These are phyloP conservation scores for Thinocorus orbignyianus DNA, from an alignment of 2,113 vertebrate species.

Conservation along the genomic window DNA sequence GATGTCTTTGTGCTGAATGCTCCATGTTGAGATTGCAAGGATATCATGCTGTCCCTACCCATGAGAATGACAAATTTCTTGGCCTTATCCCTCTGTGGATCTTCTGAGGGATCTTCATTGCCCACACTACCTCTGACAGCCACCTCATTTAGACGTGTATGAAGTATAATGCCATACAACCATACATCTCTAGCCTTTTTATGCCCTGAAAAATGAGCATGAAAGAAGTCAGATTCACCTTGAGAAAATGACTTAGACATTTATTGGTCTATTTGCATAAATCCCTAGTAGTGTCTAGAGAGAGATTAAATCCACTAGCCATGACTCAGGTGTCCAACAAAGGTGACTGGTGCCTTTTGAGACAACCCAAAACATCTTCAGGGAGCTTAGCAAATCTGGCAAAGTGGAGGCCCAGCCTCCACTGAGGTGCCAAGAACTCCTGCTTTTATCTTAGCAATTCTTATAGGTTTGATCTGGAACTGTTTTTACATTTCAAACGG, in stretches of 20 bases:
- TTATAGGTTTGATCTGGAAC: background rate
- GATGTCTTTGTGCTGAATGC: background rate
- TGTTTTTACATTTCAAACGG: background rate
- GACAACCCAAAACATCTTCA: background rate
- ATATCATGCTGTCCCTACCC: background rate
- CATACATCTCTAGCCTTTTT: background rate
- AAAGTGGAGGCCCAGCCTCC: background rate
- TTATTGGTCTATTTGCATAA: background rate
- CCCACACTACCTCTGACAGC: rapidly evolving
- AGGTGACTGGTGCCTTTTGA: background rate
- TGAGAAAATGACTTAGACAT: background rate
- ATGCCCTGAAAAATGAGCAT: background rate
- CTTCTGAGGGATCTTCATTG: background rate
- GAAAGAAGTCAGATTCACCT: background rate
- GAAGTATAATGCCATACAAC: background rate
- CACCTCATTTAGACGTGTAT: rapidly evolving
- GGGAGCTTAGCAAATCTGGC: background rate
- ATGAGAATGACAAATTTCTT: background rate
- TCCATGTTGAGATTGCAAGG: background rate
- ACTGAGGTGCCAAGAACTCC: background rate
- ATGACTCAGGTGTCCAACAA: background rate
- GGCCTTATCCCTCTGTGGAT: background rate
- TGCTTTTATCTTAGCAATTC: background rate
- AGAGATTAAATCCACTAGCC: background rate
- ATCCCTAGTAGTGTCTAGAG: background rate